phyloP scores from a whole-genome alignment of 2,113 vertebrate genomes.

The Crotalus helleri region DNA sequence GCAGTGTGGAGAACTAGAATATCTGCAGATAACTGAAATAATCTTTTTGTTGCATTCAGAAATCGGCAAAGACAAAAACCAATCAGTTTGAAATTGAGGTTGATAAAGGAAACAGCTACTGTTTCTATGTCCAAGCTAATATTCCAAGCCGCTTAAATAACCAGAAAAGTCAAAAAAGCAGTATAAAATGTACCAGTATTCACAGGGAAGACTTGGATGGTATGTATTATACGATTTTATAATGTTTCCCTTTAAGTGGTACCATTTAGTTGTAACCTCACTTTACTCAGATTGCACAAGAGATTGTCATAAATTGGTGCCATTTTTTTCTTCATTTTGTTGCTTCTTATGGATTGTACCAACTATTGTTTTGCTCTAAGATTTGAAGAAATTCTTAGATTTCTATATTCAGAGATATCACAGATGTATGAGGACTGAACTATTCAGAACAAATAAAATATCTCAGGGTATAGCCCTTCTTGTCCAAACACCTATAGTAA shows the following conservation, averaged over 20 bases:
- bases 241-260: not conserved
- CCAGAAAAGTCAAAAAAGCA: conserved; percentile 73
- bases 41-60: conserved; percentile 67
- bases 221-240: conserved; percentile 23
- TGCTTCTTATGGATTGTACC: not conserved
- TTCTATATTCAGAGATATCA: not conserved
- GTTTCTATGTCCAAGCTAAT: conserved; percentile 79
- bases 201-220: conserved; percentile 33
- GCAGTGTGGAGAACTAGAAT: not conserved
- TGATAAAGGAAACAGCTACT: conserved; percentile 79
- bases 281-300: not conserved
- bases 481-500: not conserved
- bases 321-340: not conserved
- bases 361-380: not conserved
- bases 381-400: not conserved
- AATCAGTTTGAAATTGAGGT: conserved; percentile 68
- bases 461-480: not conserved
- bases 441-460: not conserved
- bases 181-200: conserved; percentile 60
- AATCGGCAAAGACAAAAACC: conserved; percentile 57
- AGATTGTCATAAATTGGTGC: not conserved
- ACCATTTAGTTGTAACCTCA: not conserved
- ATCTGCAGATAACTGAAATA: conserved; percentile 8
- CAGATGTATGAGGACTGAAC: not conserved
- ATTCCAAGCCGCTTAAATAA: conserved; percentile 70